Percentiles rank a stretch among this genome's conserved stretches.
Conservation (phyloP, 2,797 vertebrate species). For the Bradypodion ventrale region DNA sequence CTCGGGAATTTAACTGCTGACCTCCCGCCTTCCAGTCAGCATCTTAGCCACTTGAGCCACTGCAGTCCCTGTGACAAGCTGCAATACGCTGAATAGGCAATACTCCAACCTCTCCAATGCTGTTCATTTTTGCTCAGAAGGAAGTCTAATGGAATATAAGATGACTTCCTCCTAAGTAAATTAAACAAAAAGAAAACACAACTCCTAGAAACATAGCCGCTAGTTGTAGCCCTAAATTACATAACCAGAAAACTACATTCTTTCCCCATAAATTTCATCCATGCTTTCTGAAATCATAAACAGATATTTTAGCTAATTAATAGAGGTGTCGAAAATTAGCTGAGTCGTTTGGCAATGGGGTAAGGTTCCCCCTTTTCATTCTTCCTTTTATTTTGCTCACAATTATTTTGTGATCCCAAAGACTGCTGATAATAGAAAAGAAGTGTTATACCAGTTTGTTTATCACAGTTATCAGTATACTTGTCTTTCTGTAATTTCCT, state of each 20-base stretch:
- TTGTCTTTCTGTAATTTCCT: slow-evolving; percentile 74
- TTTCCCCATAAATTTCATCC: not conserved
- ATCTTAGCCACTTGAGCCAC: too few species aligned
- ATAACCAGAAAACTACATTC: not conserved
- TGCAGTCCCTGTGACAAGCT: too few species aligned
- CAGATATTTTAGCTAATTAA: not conserved
- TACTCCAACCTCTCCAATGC: not conserved
- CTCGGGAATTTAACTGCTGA: too few species aligned
- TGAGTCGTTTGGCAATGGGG: not conserved
- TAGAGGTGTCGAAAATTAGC: not conserved
- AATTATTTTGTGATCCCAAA: slow-evolving; percentile 42
- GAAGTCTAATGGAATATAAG: not conserved
- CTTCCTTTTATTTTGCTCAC: slow-evolving; percentile 13
- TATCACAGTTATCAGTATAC: slow-evolving; percentile 71
- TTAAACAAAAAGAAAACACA: not conserved
- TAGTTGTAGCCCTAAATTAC: not conserved
- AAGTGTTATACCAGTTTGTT: slow-evolving; percentile 62
- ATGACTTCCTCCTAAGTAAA: not conserved
- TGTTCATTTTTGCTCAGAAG: not conserved
- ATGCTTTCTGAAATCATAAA: not conserved
- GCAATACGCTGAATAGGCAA: not conserved
- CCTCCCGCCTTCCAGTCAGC: too few species aligned
- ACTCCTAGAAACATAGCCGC: not conserved
- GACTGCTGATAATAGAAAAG: slow-evolving; percentile 35
- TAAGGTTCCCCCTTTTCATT: not conserved